Base-by-base conservation (phyloP, 2,113 vertebrate species). In the Tyrannus savana region DNA sequence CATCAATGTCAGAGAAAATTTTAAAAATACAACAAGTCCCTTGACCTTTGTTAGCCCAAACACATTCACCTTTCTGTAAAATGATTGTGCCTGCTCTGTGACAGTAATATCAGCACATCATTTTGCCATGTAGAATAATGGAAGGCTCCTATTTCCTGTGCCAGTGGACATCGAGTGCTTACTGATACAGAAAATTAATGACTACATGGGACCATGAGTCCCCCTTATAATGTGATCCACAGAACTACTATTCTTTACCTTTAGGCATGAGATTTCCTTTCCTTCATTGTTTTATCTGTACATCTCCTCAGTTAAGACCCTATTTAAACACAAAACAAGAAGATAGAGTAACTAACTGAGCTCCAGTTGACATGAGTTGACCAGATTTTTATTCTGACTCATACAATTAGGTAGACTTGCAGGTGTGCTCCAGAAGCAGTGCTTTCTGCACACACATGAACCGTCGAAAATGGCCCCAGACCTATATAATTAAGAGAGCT, bases 401-500 rank as follows among this genome's bases (percentile, higher is more conserved):
- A 37, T 69, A 39, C 46, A 31, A 24, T 50, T 94, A 82, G 19
- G 30, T 72, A 53, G 16, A 30, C 69, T 91, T 93, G 44, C 41
- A 75, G 35, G 14, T 42, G 6, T 66, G 15, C 3, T 85, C 44
- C 41, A 78, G 71, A 87, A 92, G 16, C 35, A 49, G 14, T 28
- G 16, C 9, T 92, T 75, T 56, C 37, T 63, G 56, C 14, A 37
- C 46, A 67, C 12, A 81, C 21, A 27, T 14, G 5, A 42, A 69
- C 31, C 19, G 28, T 39, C 21, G 67, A 55, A 88, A 83, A 74
- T 66, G 50, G 27, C 49, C 35, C 31, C 37, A 80, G 44, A 87
- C 6, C 58, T 39, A 44, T 30, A 80, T 75, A 91, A 93, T 92
- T 95, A 92, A 75, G 90, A 92, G 64, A 94, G 19, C 19, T 78